Evolutionary conservation across 2,113 vertebrate species (phyloP).

Genomic region (Archocentrus centrarchus): DNA sequence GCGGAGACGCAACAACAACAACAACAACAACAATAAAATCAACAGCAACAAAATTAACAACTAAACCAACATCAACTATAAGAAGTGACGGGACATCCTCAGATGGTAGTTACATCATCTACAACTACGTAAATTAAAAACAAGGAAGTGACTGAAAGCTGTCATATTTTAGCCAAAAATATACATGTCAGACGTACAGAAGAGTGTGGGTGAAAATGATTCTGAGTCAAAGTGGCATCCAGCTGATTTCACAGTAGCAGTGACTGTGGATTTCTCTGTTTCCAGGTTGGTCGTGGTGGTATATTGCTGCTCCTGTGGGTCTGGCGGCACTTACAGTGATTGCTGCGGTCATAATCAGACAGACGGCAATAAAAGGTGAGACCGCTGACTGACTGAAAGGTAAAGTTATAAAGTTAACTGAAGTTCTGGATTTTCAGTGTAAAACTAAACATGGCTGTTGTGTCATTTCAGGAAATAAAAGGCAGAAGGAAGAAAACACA

Average conservation of each 20-base stretch:
- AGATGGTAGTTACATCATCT: background rate
- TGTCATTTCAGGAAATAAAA: background rate
- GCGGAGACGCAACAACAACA: background rate
- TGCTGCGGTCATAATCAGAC: background rate
- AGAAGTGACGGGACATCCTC: background rate
- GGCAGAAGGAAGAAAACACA: background rate
- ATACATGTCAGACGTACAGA: background rate
- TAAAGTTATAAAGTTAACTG: background rate
- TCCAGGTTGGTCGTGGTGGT: background rate
- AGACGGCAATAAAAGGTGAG: background rate
- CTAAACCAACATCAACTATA: background rate
- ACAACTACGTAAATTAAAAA: accelerated
- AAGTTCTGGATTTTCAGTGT: background rate
- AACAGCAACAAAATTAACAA: background rate
- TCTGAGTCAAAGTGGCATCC: background rate
- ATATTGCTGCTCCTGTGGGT: background rate
- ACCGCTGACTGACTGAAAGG: background rate
- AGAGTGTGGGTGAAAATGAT: no score
- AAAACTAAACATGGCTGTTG: background rate
- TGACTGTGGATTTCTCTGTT: background rate
- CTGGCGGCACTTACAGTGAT: background rate
- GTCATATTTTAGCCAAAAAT: background rate
- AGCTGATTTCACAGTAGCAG: background rate
- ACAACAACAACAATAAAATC: background rate
- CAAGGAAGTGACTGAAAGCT: background rate